Evolutionary conservation across 2,797 vertebrate genomes (phyloP).

Genomic region (Hemitrygon akajei): DNA sequence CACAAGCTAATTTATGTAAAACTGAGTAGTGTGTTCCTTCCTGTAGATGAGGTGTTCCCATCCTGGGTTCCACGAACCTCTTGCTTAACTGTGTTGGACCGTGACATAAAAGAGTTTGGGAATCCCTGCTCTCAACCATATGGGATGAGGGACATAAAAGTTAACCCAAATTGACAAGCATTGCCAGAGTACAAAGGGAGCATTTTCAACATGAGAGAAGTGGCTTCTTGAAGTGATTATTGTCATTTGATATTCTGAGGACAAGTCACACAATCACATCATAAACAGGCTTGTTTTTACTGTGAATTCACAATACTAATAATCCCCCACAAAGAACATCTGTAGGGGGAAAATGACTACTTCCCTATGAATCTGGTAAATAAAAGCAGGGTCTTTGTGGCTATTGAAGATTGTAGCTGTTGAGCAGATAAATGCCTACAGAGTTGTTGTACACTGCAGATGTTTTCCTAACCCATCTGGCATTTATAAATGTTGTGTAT

Average conservation of each 20-base stretch:
- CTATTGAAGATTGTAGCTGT: constrained; percentile 21
- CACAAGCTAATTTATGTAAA: too few relatives aligned
- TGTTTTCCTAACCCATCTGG: background rate
- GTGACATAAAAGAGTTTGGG: too few relatives aligned
- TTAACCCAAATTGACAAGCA: background rate
- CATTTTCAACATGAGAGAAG: background rate
- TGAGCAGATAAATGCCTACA: constrained; percentile 19
- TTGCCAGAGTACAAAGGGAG: background rate
- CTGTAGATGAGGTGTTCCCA: background rate
- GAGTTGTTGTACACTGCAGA: constrained; percentile 2
- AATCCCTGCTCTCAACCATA: too few relatives aligned
- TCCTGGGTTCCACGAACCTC: too few relatives aligned
- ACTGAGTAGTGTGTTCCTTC: background rate
- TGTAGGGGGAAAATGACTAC: background rate
- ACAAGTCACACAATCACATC: background rate
- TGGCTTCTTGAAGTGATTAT: background rate
- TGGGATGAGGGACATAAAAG: background rate
- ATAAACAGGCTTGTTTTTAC: background rate
- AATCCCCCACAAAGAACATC: background rate
- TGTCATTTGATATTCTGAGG: background rate
- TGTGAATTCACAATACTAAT: background rate
- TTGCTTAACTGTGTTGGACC: too few relatives aligned
- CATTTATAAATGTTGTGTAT: constrained; percentile 5
- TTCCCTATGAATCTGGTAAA: background rate
- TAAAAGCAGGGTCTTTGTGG: constrained; percentile 6